Base-by-base conservation (phyloP, 2,888 invertebrate genomes). In the Gymnocheta viridis region DNA sequence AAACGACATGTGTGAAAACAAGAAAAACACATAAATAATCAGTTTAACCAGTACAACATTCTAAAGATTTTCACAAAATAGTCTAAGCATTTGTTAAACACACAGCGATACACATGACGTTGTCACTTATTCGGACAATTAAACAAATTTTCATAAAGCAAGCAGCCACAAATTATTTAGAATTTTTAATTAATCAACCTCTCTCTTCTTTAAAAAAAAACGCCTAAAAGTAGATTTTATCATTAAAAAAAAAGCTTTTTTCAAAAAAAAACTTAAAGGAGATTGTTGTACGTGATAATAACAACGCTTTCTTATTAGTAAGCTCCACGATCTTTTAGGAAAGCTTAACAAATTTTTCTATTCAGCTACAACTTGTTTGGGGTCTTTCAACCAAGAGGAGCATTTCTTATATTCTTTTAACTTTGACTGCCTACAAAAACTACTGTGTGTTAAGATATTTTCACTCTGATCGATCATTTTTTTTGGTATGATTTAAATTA, bases 41-140 rank as follows among this genome's bases (percentile, higher is more conserved):
- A 3, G 5, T 19, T 17, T 4, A 58, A 19, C 17, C 5, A 54
- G 14, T 12, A 17, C 32, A 32, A 29, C 19, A 74, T 51, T 10
- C 19, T 24, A 27, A 32, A 67, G 17, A 67, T 49, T 56, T 38
- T 56, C 2, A 47, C 32, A 17, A 32, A 64, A 41, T 44, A 4
- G 22, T 17, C 49, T 38, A 3, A n/a, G 4, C 47, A 58, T 38
- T 69, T 19, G 60, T 49, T n/a, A 41, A n/a, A 2, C 49, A 38
- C 35, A 49, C 19, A 49, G 49, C n/a, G 14, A 9, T 10, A 49
- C 77, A 69, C 29, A 29, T 62, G 69, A 29, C 24, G 38, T 41
- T 47, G 47, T 35, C 67, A 77, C 29, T 67, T n/a, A 49, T 27
- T 17, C 27, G n/a, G 7, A 10, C 29, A 69, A 78, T 78, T 78